Evolutionary conservation across 23 tunicate genomes (phyloP).

Genomic region (Halocynthia aurantium): DNA sequence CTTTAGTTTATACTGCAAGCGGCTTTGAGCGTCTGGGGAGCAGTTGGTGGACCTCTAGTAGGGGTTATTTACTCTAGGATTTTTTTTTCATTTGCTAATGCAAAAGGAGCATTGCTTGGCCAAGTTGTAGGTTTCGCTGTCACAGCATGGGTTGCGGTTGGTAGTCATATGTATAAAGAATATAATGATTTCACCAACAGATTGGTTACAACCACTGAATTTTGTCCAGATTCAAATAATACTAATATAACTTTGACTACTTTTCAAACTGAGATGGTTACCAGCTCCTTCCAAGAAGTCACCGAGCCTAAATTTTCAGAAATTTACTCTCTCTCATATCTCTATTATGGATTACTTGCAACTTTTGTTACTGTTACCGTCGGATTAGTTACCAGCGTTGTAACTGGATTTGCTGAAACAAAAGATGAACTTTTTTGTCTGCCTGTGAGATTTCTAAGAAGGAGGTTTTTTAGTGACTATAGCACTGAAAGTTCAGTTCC

Average conservation of each 20-base stretch:
- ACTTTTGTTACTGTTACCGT: conserved; percentile 10
- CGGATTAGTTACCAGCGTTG: conserved; percentile 1
- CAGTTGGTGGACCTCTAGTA: conserved; percentile 23
- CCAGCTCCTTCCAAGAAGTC: neutral
- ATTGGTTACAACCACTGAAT: conserved; percentile 15
- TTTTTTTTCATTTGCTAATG: conserved; percentile 17
- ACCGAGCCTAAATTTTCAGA: neutral
- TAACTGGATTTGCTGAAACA: conserved; percentile 6
- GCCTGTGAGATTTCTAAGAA: no score
- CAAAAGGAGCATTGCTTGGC: conserved; percentile 15
- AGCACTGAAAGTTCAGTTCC: no score
- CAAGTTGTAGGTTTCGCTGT: conserved; percentile 14
- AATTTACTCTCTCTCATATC: conserved; percentile 17
- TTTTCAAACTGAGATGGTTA: neutral
- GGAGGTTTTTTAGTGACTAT: no score
- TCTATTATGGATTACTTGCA: conserved; percentile 24
- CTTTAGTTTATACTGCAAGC: conserved; percentile 16
- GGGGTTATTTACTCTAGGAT: conserved; percentile 13
- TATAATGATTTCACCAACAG: conserved; percentile 7
- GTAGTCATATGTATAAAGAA: conserved; percentile 16
- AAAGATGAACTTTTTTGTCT: no score
- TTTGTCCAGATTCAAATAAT: neutral
- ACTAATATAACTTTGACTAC: neutral
- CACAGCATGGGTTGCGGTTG: conserved; percentile 21
- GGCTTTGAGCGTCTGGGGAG: conserved; percentile 30